Evolutionary conservation across 2,888 invertebrate genomes (phyloP).

Genomic region (Aphidoletes aphidimyza): DNA sequence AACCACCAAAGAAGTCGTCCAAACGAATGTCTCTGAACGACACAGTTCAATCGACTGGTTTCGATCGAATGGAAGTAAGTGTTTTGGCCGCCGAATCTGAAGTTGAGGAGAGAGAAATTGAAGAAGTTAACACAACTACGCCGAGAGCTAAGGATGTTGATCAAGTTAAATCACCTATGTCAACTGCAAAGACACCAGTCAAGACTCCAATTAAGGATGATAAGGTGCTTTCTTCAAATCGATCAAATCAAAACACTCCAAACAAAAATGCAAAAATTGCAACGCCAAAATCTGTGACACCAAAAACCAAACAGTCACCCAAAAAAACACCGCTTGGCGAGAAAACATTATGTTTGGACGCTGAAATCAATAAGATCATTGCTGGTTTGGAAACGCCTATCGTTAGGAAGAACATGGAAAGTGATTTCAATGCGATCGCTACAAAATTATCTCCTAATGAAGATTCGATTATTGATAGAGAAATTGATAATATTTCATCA

Average conservation of each 20-base stretch:
- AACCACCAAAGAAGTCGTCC: not conserved
- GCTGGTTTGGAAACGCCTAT: not conserved
- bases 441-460: not conserved
- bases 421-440: not conserved
- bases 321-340: not conserved
- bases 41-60: not conserved
- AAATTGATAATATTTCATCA: no score
- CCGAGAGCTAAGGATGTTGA: not conserved
- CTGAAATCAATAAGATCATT: not conserved
- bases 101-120: not conserved
- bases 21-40: not conserved
- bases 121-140: not conserved
- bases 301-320: not conserved
- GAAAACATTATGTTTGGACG: not conserved
- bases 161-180: not conserved
- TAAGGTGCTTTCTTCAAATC: not conserved
- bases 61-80: conserved; percentile 17
- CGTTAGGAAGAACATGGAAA: not conserved
- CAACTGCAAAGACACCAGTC: not conserved
- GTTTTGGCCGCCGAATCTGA: not conserved
- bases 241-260: not conserved
- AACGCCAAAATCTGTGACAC: not conserved
- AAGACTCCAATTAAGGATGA: not conserved
- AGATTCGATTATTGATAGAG: no score
- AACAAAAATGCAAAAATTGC: not conserved